phyloP scores from a whole-genome alignment of 2,797 vertebrate genomes.

The Dryobates pubescens region DNA sequence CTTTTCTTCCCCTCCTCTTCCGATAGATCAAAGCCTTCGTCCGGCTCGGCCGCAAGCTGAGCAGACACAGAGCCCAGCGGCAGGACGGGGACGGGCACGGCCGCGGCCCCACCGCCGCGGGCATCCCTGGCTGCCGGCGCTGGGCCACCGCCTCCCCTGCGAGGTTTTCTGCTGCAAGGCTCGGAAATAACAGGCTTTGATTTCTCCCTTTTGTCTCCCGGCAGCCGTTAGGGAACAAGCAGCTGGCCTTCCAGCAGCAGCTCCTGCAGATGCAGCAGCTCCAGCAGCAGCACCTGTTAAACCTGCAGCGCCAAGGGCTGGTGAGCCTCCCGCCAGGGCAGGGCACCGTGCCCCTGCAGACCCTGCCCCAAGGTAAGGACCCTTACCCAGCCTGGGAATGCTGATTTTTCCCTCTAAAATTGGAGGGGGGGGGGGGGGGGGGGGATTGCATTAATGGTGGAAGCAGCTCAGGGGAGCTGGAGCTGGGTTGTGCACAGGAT shows the following conservation, averaged over 20 bases:
- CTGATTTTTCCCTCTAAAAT: not conserved
- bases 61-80: constrained; percentile 1
- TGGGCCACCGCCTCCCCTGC: not conserved
- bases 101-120: accelerated
- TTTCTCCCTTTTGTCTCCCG: constrained; percentile 73
- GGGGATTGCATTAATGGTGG: accelerated
- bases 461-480: not conserved
- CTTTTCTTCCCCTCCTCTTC: constrained; percentile 66
- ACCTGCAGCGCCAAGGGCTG: constrained; percentile 97
- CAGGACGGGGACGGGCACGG: not conserved
- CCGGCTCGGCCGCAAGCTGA: constrained; percentile 34
- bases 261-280: constrained; percentile 99
- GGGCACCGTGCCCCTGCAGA: constrained; percentile 90
- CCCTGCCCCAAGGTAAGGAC: constrained; percentile 91
- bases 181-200: constrained; percentile 29
- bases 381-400: accelerated
- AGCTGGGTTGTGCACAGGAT: not conserved
- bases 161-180: not conserved
- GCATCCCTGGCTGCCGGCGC: not conserved
- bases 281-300: constrained; percentile 98
- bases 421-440: not conserved
- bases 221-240: constrained; percentile 93
- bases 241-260: constrained; percentile 99
- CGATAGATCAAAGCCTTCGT: constrained; percentile 68
- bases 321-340: constrained; percentile 91